Evolutionary conservation across 2,113 vertebrate species (phyloP), one percentile per base, ranked within the genome.

Genomic region (Prionailurus bengalensis): DNA sequence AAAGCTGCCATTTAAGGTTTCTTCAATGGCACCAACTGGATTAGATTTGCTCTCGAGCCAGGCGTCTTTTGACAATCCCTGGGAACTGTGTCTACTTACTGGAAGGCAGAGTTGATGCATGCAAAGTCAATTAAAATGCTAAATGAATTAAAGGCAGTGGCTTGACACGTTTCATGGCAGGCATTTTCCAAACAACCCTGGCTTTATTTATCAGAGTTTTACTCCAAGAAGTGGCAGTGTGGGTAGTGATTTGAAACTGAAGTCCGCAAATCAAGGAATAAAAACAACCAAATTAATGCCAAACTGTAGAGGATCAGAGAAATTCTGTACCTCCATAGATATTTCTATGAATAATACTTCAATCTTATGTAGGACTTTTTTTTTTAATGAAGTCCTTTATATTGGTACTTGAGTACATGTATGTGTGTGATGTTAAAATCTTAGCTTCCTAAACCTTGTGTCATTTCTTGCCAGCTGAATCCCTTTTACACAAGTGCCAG

Each of bases 1-100:
- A 97, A 97, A 98, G 68, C 97, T 98, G 91, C n/a, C 93, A 97
- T 97, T 98, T 98, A 95, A 81, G 85, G 84, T 73, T 97, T 98
- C 23, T 98, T 97, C 97, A 79, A 86, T 97, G 84, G 91, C 95
- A 98, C 91, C 82, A 93, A 95, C 81, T 81, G 33, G 87, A 97
- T 95, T 98, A 98, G 95, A 97, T 53, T 87, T 97, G 51, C 97
- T 98, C 86, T 88, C 25, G 65, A 97, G 86, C 90, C 96, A 93
- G 96, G 97, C 96, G 31, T 98, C 97, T 97, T 95, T 96, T 91
- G 93, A 95, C 95, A 97, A 93, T 96, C 94, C 88, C 97, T 94
- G 96, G 94, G 94, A 98, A 96, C 96, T 42, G 12, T 78, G 92
- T 96, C 93, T 95, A 82, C 95, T 97, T 89, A 92, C 95, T 97